A percentile compares a stretch with the other conserved stretches of the same genome.
phyloP scores from a whole-genome alignment of 2,113 vertebrate genomes.

The Entelurus aequoreus region DNA sequence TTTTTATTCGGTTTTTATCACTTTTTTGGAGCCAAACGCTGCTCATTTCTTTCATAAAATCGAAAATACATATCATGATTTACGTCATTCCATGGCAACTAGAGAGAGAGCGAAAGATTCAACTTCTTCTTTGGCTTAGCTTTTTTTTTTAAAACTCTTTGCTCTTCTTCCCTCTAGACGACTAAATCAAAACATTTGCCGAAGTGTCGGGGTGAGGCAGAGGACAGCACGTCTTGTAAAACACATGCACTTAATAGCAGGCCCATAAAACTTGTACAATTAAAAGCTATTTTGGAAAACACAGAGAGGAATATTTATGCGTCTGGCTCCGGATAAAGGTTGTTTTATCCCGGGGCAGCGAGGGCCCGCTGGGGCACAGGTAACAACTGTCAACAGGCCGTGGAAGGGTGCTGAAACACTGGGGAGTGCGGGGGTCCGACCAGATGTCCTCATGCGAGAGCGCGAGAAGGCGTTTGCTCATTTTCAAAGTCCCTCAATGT shows the following conservation, averaged over 20 bases:
- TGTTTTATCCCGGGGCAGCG: constrained; percentile 78
- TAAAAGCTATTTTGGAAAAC: constrained; percentile 96
- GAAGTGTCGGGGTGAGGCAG: constrained; percentile 85
- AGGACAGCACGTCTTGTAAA: constrained; percentile 94
- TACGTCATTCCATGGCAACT: not conserved
- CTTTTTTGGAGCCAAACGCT: no score
- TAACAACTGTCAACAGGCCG: constrained; percentile 72
- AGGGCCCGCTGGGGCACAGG: constrained; percentile 61
- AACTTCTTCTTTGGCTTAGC: constrained; percentile 17
- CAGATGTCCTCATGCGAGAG: constrained; percentile 60
- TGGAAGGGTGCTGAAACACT: constrained; percentile 3
- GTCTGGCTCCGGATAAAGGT: constrained; percentile 83
- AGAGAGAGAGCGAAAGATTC: not conserved
- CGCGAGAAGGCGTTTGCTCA: constrained; percentile 24
- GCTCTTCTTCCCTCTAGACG: constrained; percentile 43
- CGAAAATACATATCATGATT: no score
- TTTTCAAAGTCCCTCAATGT: constrained; percentile 24
- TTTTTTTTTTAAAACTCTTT: constrained; percentile 18
- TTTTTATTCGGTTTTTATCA: no score
- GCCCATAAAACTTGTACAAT: constrained; percentile 97
- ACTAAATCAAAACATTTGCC: constrained; percentile 53
- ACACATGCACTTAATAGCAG: constrained; percentile 97
- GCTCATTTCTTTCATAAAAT: no score
- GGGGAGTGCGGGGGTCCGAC: constrained; percentile 21
- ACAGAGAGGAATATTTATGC: constrained; percentile 91